phyloP scores from a whole-genome alignment of 2,113 vertebrate species.

The Delphinus delphis region DNA sequence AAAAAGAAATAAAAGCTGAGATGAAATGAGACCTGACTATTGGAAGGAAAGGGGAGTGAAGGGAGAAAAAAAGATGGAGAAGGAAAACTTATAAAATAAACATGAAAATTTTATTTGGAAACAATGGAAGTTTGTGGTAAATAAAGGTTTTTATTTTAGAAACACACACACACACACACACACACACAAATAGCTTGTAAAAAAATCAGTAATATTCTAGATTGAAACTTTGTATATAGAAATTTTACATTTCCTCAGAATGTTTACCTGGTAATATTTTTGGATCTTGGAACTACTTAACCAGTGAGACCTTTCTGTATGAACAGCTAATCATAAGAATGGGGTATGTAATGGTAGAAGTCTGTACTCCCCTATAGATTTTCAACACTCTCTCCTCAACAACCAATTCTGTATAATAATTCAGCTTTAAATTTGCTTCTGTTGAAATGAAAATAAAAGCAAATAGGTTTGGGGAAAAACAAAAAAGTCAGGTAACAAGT shows the following conservation, averaged over 20 bases:
- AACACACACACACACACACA: too few species aligned
- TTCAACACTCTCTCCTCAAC: neutral
- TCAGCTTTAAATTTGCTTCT: slow-evolving; percentile 44
- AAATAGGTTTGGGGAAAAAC: neutral
- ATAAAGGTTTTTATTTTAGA: too few species aligned
- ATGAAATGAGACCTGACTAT: too few species aligned
- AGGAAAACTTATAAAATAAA: neutral
- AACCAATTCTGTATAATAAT: neutral
- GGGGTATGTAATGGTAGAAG: neutral
- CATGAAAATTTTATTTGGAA: neutral
- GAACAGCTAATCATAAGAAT: neutral
- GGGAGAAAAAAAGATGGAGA: neutral
- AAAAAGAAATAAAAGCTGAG: neutral
- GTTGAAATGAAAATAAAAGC: neutral
- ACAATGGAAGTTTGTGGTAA: neutral
- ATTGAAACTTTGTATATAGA: neutral
- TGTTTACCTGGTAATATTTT: neutral
- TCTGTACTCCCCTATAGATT: neutral
- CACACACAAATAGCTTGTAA: neutral
- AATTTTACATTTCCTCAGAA: neutral
- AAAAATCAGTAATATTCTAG: slow-evolving; percentile 34
- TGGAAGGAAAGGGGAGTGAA: fast-evolving
- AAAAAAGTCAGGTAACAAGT: neutral
- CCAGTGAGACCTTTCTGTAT: neutral
- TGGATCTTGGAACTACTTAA: neutral